Evolutionary conservation across 2,113 vertebrate species (phyloP).

Genomic region (Turdus rufiventris): DNA sequence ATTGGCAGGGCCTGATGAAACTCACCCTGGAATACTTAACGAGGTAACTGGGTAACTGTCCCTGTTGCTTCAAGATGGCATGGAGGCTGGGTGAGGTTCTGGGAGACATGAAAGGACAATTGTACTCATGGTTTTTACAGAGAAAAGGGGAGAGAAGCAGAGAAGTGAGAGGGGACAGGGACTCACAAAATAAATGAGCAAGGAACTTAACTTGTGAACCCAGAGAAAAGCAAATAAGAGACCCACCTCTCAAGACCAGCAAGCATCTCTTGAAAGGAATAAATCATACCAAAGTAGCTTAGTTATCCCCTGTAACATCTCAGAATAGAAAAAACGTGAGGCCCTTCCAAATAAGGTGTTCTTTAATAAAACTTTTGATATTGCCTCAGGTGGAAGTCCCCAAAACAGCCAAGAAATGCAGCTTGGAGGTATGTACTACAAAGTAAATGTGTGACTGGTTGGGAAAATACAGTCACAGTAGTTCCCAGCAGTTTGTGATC

Average conservation of each 20-base stretch:
- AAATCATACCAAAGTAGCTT: background rate
- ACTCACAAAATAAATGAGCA: background rate
- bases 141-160: background rate
- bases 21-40: constrained; percentile 54
- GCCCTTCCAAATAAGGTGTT: background rate
- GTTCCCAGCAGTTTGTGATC: background rate
- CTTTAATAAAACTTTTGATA: background rate
- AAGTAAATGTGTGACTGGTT: background rate
- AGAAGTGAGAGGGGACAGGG: background rate
- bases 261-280: background rate
- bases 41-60: background rate
- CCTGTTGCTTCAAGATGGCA: background rate
- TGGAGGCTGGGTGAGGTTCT: background rate
- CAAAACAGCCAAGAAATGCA: background rate
- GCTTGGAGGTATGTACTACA: background rate
- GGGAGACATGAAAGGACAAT: background rate
- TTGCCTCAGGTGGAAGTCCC: background rate
- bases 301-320: background rate
- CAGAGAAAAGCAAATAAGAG: background rate
- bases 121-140: background rate
- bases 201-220: background rate
- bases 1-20: constrained; percentile 42
- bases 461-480: background rate
- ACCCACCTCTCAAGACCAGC: background rate
- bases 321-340: background rate